Evolutionary conservation across 1,140 invertebrate species (phyloP), one percentile per base, ranked within the genome.

Genomic region (Cotesia typhae): DNA sequence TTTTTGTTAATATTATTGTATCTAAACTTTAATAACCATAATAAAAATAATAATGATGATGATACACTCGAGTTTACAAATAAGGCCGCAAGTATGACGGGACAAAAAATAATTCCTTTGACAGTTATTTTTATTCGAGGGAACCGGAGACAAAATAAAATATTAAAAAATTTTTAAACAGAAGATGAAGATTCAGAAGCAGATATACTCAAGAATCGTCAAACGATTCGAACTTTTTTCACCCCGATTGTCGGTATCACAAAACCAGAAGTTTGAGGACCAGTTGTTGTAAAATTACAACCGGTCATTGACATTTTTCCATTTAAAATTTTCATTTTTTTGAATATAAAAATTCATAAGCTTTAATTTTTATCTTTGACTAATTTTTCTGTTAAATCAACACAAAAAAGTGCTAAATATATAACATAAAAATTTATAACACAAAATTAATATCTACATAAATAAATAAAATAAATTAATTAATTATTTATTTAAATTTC

Each of bases 121-220:
- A 63, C 60, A 63, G 35, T 63, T 63, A 63, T 63, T 63, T 63
- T 63, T 36, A 63, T 63, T 63, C 60, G 37, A 37, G n/a, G 36
- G 35, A 63, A 37, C 1, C n/a, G 14, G 35, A 38, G 60, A 38
- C 35, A 38, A 41, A 63, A 41, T 63, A 38, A 63, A 37, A 63
- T 17, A 6, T 4, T 12, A 57, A 57, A 57, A 57, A 17, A 63
- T 37, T 38, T n/a, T 63, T 38, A 2, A 12, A 63, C 3, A 63
- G 35, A 41, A 63, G 37, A 63, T 63, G 60, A 63, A 63, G 60
- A 63, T 63, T 63, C 35, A 63, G 60, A 63, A 63, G 35, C 28
- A 63, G 59, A 61, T 17, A 63, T 41, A 37, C 60, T 10, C 4
- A 38, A 36, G 36, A 63, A 47, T 47, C 41, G 41, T 47, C 6